phyloP scores from a whole-genome alignment of 2,888 invertebrate species.

The Druceiella hillmani region DNA sequence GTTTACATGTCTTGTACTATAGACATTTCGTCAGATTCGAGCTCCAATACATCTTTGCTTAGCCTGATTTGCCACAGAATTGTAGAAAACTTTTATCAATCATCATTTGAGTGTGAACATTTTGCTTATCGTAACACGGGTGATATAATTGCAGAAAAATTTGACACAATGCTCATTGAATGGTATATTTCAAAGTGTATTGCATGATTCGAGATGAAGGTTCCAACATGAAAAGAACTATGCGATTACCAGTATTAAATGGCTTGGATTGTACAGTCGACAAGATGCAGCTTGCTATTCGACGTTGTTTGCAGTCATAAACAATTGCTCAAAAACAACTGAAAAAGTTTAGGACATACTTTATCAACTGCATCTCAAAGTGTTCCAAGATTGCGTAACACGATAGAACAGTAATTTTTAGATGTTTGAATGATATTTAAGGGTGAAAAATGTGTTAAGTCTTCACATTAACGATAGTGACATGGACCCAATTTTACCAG shows the following conservation, averaged over 20 bases:
- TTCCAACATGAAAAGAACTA: no score
- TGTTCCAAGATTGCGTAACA: slow-evolving; percentile 26
- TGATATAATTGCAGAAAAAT: no score
- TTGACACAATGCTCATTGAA: no score
- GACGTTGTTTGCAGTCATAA: no score
- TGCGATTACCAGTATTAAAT: no score
- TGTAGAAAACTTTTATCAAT: slow-evolving; percentile 22
- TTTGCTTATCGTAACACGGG: no score
- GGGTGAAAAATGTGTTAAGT: slow-evolving; percentile 12
- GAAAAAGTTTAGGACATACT: slow-evolving; percentile 23
- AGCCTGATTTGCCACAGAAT: slow-evolving; percentile 24
- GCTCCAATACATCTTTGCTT: slow-evolving; percentile 20
- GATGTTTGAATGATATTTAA: no score
- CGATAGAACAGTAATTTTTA: slow-evolving; percentile 27
- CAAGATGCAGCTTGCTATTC: no score
- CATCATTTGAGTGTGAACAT: slow-evolving; percentile 18
- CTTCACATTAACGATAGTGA: slow-evolving; percentile 10
- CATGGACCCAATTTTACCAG: slow-evolving; percentile 6
- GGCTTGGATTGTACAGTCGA: no score
- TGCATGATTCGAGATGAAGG: no score
- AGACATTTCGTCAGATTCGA: no score
- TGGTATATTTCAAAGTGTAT: no score
- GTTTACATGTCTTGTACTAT: not conserved
- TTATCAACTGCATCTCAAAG: slow-evolving; percentile 23
- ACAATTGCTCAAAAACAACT: slow-evolving; percentile 27